phyloP scores from a whole-genome alignment of 2,797 vertebrate species.

The Micromesistius poutassou region DNA sequence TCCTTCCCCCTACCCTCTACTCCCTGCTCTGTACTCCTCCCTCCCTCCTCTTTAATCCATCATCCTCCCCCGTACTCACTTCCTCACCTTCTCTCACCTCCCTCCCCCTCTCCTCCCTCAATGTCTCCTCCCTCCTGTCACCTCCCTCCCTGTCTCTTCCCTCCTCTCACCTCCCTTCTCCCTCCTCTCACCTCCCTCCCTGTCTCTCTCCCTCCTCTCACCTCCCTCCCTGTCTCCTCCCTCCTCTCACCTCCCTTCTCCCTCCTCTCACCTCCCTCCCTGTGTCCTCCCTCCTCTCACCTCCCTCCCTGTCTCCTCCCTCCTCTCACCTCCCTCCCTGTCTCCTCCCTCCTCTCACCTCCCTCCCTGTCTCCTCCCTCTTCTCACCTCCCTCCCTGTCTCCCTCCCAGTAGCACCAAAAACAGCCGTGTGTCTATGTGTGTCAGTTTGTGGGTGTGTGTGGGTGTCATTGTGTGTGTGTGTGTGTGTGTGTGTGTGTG shows the following conservation, averaged over 20 bases:
- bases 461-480: background rate
- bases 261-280: conserved; percentile 24
- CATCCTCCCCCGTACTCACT: conserved; percentile 37
- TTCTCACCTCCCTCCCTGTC: conserved; percentile 38
- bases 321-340: conserved; percentile 27
- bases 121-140: conserved; percentile 29
- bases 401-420: conserved; percentile 39
- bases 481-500: background rate
- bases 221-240: conserved; percentile 15
- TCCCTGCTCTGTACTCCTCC: conserved; percentile 23
- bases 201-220: conserved; percentile 33
- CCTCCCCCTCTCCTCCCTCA: conserved; percentile 37
- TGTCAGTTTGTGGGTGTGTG: conserved; percentile 4
- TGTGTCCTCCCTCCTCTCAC: background rate
- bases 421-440: conserved; percentile 42
- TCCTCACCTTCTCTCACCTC: conserved; percentile 35
- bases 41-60: conserved; percentile 25
- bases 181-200: conserved; percentile 37
- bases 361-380: conserved; percentile 21
- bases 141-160: conserved; percentile 32
- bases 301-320: no score
- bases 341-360: background rate
- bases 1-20: conserved; percentile 38
- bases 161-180: conserved; percentile 19
- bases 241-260: conserved; percentile 32